Percentiles rank a stretch among this genome's conserved stretches.
Evolutionary conservation across 1,140 invertebrate genomes (phyloP).

Genomic region (Pseudachorutes palmiensis): DNA sequence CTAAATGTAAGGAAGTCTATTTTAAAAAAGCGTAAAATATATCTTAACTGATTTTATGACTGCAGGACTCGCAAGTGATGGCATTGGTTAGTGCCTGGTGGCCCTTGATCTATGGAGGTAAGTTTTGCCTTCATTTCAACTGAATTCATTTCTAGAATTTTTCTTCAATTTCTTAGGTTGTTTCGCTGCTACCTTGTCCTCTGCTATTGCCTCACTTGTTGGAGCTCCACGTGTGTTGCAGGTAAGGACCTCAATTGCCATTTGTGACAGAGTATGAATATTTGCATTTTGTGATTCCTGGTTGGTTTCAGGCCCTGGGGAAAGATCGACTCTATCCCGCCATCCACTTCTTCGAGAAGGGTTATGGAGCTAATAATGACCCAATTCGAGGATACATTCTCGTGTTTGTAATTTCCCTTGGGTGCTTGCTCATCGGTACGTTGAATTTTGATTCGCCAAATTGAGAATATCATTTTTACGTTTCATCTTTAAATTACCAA

Average conservation of each 20-base stretch:
- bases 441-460: constrained; percentile 5
- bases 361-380: constrained; percentile 55
- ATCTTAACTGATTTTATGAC: constrained; percentile 1
- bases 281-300: neutral
- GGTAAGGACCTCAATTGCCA: constrained; percentile 15
- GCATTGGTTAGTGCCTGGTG: constrained; percentile 53
- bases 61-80: constrained; percentile 45
- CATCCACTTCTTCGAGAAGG: constrained; percentile 55
- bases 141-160: constrained; percentile 2
- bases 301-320: constrained; percentile 52
- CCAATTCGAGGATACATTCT: constrained; percentile 56
- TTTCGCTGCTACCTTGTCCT: constrained; percentile 59
- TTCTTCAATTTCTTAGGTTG: constrained; percentile 47
- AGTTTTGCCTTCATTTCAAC: neutral
- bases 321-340: constrained; percentile 59
- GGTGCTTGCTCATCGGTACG: constrained; percentile 55
- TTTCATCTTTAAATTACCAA: neutral
- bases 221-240: constrained; percentile 49
- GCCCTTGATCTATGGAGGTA: constrained; percentile 48
- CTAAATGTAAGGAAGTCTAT: constrained; percentile 40
- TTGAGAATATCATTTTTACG: neutral
- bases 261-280: neutral
- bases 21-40: too few species aligned
- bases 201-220: constrained; percentile 57
- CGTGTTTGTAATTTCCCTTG: constrained; percentile 53